Conservation (phyloP, 2,888 invertebrate genomes). For the Acronicta aceris region DNA sequence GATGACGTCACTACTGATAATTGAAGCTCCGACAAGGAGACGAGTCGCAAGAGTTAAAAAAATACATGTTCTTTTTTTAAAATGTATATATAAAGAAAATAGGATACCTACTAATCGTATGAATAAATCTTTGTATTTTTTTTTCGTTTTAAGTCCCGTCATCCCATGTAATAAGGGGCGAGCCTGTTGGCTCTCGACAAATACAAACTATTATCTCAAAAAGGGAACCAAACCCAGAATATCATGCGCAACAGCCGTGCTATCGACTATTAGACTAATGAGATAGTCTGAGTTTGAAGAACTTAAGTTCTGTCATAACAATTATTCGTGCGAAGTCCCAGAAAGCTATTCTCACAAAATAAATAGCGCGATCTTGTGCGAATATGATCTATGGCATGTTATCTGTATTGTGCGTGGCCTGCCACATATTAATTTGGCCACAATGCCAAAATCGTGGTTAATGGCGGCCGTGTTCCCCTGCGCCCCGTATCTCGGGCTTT, state of each 20-base stretch:
- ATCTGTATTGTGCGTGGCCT: constrained; percentile 43
- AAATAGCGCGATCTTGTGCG: constrained; percentile 35
- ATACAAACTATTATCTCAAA: no score
- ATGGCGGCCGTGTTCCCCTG: constrained; percentile 59
- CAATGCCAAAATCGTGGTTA: constrained; percentile 71
- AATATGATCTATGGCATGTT: constrained; percentile 38
- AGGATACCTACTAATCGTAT: no score
- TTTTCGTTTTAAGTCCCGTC: no score
- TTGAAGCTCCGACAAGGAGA: constrained; percentile 16
- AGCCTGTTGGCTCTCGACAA: no score
- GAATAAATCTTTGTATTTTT: no score
- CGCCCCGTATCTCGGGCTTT: constrained; percentile 67
- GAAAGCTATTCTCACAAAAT: constrained; percentile 19
- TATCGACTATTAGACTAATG: no score
- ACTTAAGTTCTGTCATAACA: no score
- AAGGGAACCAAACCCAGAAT: no score
- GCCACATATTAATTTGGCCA: constrained; percentile 70
- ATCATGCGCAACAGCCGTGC: no score
- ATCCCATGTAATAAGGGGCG: no score
- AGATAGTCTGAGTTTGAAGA: no score
- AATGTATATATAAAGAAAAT: neutral
- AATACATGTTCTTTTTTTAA: neutral
- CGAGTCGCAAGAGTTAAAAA: neutral
- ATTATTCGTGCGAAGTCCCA: neutral
- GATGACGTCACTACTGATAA: constrained; percentile 25